Evolutionary conservation across 2,888 invertebrate genomes (phyloP), one percentile per base, ranked within the genome.

Genomic region (Cephus runcator): DNA sequence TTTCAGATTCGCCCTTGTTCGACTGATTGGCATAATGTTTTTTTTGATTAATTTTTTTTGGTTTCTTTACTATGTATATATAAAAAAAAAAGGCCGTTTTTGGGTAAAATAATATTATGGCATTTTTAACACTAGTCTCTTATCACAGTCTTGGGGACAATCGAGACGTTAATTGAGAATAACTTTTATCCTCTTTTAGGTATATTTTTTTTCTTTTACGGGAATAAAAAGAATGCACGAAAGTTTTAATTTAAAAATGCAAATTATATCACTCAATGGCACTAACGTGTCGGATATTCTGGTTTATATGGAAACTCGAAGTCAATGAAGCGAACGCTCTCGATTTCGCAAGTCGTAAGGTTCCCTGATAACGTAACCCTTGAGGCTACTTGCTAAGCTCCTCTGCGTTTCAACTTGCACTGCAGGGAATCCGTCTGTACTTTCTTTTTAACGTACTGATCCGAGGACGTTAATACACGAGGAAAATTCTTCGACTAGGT

Each of bases 71-170:
- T 9, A 6, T 6, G 35, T 3, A 12, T 12, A 12, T 12, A 15
- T 0, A 0, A 4, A 4, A 12, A 12, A 35, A 35, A 0, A 3
- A 2, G 12, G 12, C 0, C 3, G 56, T 2, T 56, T 9, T 56
- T 56, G 9, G 40, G 23, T 56, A 56, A 23, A 23, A 56, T 56
- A 23, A 9, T 56, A 2, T 56, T 23, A 56, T 9, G 15, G 23
- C 2, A 9, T 23, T 23, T 23, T 56, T 23, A 56, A 2, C 9
- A 23, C 9, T 2, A 9, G 23, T 56, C 23, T 23, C 23, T 56
- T 23, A 23, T 23, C 23, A 23, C 23, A 56, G 56, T 56, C 56
- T 56, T 56, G 56, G 56, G 56, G 56, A 56, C 56, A 9, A 56
- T 56, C 9, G 23, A 1, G 56, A 23, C 15, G 6, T 9, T 56